A percentile compares a stretch with the other conserved stretches of the same genome.
phyloP scores from a whole-genome alignment of 2,113 vertebrate genomes.

The Odobenus rosmarus region DNA sequence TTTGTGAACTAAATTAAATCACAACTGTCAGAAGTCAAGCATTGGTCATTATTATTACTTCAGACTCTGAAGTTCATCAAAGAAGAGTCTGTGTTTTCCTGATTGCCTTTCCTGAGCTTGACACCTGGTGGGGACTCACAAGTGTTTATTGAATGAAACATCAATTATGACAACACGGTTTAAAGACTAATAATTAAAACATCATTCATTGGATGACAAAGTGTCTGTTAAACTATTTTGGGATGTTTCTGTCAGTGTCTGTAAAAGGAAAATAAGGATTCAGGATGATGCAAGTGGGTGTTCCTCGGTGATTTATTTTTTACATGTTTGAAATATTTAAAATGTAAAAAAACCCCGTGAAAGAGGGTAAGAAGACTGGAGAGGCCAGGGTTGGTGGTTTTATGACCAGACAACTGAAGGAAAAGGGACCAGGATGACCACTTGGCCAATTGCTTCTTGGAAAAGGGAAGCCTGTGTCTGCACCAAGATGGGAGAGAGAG shows the following conservation, averaged over 20 bases:
- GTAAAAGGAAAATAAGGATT: background rate
- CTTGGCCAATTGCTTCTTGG: background rate
- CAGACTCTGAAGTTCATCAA: background rate
- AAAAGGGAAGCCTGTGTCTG: background rate
- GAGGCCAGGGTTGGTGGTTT: background rate
- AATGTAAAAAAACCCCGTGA: background rate
- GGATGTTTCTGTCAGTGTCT: background rate
- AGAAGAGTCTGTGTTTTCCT: background rate
- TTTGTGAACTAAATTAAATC: background rate
- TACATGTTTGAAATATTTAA: background rate
- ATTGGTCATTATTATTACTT: background rate
- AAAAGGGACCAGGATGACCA: background rate
- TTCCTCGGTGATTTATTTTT: background rate
- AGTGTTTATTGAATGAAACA: slow-evolving; percentile 8
- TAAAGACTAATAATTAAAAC: background rate
- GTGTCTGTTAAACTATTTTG: background rate
- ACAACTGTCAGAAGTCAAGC: background rate
- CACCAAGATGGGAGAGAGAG: rapidly evolving
- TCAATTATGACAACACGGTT: background rate
- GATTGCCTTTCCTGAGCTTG: background rate
- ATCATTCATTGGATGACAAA: background rate
- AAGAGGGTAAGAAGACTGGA: background rate
- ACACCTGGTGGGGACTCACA: background rate
- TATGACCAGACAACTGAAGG: background rate
- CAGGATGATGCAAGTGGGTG: background rate